Base-by-base conservation (phyloP, 2,888 invertebrate species). In the Sepiola atlantica region DNA sequence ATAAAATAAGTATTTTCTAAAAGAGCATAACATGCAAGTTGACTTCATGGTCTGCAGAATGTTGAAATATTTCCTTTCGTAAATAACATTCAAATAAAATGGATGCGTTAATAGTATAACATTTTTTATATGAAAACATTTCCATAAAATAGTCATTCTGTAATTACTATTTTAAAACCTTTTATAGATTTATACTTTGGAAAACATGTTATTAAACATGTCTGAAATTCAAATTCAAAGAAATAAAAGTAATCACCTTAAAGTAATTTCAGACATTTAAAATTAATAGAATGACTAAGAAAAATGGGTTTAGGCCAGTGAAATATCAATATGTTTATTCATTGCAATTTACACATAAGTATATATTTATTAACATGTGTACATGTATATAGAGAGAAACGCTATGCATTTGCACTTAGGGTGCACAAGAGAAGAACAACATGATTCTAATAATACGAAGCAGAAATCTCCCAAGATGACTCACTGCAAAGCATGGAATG, bases 381-480 rank as follows among this genome's bases (percentile, higher is more conserved):
- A 2, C 45, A 45, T 45, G 45, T 4, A 45, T 45, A 57, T n/a
- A n/a, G 32, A 77, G n/a, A 77, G 77, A 77, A 77, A 77, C 32
- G n/a, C n/a, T 77, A n/a, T 32, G 77, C 77, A 77, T n/a, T 77
- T n/a, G 77, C 77, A 77, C 10, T 14, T 77, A n/a, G n/a, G 14
- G 32, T 77, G 14, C n/a, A 77, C n/a, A 77, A 77, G 18, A 77
- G 77, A 77, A 77, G 14, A 77, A 77, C 28, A 77, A 32, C 77
- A 77, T 77, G n/a, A 32, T 77, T 77, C 77, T 77, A n/a, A 77
- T 77, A 77, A 77, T 77, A 77, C 77, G 14, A 77, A 32, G n/a
- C n/a, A 77, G 77, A 77, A 77, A 77, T 32, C n/a, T 77, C 77
- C 45, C 77, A 77, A 77, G 77, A 77, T 77, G 77, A 77, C 77